Conservation (phyloP, 2,888 invertebrate genomes). For the Pheosia gnoma region DNA sequence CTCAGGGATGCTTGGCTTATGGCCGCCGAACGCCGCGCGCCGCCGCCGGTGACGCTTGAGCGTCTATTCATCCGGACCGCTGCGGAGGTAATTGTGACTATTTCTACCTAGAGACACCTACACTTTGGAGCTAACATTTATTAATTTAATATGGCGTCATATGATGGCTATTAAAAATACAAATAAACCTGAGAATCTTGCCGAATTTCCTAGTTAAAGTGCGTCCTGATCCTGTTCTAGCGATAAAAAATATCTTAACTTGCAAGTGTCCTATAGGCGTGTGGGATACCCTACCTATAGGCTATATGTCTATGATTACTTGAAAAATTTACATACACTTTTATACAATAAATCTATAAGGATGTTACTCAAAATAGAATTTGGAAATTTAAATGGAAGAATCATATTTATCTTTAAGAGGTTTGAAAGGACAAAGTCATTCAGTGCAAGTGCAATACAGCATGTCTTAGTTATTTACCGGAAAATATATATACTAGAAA, state of each 20-base stretch:
- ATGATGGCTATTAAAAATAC: no score
- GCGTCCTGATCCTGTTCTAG: no score
- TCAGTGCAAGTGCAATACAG: neutral
- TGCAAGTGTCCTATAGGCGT: no score
- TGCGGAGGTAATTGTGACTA: constrained; percentile 37
- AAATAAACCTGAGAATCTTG: no score
- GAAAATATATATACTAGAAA: neutral
- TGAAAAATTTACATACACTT: neutral
- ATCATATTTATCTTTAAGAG: neutral
- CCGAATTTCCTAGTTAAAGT: no score
- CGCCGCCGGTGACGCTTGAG: constrained; percentile 30
- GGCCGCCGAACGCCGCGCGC: constrained; percentile 50
- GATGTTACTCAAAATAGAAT: neutral
- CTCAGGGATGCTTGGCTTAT: constrained; percentile 57
- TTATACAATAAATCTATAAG: neutral
- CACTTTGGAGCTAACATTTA: no score
- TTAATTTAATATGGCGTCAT: no score
- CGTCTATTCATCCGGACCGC: constrained; percentile 31
- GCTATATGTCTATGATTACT: no score
- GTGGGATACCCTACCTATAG: no score
- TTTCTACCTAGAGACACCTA: constrained; percentile 11
- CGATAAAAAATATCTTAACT: no score
- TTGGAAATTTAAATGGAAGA: neutral
- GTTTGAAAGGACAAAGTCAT: neutral
- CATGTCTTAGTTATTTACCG: neutral